phyloP scores from a whole-genome alignment of 2,797 vertebrate genomes.

The Arnoldichthys spilopterus region DNA sequence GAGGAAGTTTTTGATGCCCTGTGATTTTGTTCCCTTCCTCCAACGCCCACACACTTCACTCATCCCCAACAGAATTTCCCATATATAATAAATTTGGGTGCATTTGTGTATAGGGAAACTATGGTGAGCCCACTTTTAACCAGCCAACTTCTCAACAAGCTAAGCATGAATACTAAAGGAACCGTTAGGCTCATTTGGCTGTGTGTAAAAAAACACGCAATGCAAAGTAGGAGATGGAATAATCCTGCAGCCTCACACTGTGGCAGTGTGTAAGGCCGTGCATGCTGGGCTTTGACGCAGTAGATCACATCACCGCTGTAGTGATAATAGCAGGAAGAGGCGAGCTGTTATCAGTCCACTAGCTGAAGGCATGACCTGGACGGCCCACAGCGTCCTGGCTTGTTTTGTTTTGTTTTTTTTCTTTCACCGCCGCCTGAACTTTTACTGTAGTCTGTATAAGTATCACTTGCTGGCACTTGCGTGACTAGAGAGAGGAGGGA shows the following conservation, averaged over 20 bases:
- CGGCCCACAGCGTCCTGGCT: background rate
- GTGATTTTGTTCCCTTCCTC: slow-evolving; percentile 8
- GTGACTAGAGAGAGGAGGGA: slow-evolving; percentile 29
- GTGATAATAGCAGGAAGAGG: slow-evolving; percentile 64
- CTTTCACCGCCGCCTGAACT: slow-evolving; percentile 23
- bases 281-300: slow-evolving; percentile 28
- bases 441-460: slow-evolving; percentile 24
- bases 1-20: slow-evolving; percentile 36
- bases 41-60: slow-evolving; percentile 33
- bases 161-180: background rate
- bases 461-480: slow-evolving; percentile 19
- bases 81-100: slow-evolving; percentile 58
- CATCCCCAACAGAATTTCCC: background rate
- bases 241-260: background rate
- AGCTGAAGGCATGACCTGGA: background rate
- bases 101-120: slow-evolving; percentile 47
- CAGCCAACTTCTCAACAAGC: background rate
- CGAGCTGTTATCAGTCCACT: slow-evolving; percentile 59
- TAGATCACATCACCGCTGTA: slow-evolving; percentile 53
- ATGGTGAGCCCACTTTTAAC: slow-evolving; percentile 35
- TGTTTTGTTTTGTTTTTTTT: background rate
- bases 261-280: background rate
- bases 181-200: slow-evolving; percentile 41
- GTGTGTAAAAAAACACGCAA: slow-evolving; percentile 17
- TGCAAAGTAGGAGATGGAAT: slow-evolving; percentile 9